These are phyloP conservation scores for Myoxocephalus aenaeus DNA, from an alignment of 2,797 vertebrate genomes.

Conservation along the genomic window DNA sequence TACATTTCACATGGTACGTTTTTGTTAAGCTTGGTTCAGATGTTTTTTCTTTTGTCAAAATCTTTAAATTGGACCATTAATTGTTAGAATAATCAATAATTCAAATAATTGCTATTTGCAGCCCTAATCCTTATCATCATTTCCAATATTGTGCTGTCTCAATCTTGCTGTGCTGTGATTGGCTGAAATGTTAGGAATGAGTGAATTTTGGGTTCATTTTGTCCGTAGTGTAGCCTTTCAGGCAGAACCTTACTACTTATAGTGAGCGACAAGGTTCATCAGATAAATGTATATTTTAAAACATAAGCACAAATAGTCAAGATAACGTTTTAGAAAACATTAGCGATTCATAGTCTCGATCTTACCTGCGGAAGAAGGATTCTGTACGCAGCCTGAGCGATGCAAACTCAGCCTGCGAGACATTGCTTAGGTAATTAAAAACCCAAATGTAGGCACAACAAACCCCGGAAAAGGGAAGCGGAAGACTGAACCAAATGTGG, in stretches of 20 bases:
- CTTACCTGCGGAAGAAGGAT: fast-evolving
- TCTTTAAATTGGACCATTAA: not conserved
- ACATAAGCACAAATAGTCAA: fast-evolving
- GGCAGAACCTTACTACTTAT: not conserved
- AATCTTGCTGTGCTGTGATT: constrained; percentile 41
- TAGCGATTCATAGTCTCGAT: fast-evolving
- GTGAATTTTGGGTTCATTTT: fast-evolving
- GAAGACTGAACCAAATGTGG: constrained; percentile 42
- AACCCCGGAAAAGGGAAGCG: constrained; percentile 77
- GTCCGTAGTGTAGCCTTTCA: fast-evolving
- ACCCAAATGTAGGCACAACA: fast-evolving
- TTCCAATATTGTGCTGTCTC: not conserved
- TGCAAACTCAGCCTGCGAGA: constrained; percentile 28
- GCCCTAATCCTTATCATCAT: not conserved
- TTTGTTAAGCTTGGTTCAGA: not conserved
- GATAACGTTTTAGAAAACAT: fast-evolving
- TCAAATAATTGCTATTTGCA: not conserved
- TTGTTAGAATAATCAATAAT: not conserved
- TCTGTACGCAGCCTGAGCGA: fast-evolving
- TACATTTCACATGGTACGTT: not conserved
- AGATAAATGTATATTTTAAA: not conserved
- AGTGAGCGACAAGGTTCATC: fast-evolving
- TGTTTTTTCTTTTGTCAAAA: not conserved
- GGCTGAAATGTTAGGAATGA: constrained; percentile 9
- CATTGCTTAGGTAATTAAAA: fast-evolving